Evolutionary conservation across 2,113 vertebrate species (phyloP).

Genomic region (Gobiocypris rarus): DNA sequence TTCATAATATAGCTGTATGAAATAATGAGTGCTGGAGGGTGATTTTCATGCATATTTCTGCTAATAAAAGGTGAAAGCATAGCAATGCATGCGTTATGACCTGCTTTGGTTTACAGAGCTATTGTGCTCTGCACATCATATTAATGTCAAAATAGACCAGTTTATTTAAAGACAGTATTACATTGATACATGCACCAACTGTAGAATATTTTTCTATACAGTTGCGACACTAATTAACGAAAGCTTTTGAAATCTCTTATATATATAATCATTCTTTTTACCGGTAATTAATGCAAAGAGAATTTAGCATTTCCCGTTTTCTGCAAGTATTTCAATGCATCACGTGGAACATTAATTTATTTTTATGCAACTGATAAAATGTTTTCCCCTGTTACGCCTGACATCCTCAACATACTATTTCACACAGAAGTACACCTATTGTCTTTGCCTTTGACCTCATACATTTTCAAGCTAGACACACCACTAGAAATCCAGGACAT

Average conservation of each 20-base stretch:
- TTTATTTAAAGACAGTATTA: too few species aligned
- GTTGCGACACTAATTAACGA: too few species aligned
- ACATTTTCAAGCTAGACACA: not conserved
- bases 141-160: not conserved
- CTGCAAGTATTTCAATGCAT: too few species aligned
- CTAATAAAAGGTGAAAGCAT: not conserved
- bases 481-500: not conserved
- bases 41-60: not conserved
- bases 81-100: not conserved
- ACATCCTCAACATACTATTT: not conserved
- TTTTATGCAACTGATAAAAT: not conserved
- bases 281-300: too few species aligned
- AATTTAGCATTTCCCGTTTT: too few species aligned
- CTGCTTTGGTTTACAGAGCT: not conserved
- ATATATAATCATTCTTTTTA: too few species aligned
- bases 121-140: not conserved
- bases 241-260: too few species aligned
- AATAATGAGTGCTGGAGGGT: conserved; percentile 1
- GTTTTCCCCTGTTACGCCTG: not conserved
- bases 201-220: too few species aligned
- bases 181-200: too few species aligned
- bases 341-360: too few species aligned
- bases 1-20: not conserved
- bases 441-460: not conserved
- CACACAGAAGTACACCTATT: not conserved